phyloP scores from a whole-genome alignment of 1,140 invertebrate genomes.

The Anoplolepis gracilipes region DNA sequence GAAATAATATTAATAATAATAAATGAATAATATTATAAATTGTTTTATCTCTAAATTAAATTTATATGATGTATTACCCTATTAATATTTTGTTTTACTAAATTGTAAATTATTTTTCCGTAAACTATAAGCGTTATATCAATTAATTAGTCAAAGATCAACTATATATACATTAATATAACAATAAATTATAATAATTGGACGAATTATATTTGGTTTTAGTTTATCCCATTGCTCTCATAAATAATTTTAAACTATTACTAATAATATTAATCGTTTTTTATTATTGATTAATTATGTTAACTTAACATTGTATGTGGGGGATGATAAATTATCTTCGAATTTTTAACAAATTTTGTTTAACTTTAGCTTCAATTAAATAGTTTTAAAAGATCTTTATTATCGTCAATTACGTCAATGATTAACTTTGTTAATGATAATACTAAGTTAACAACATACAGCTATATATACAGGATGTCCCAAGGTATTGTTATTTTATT shows the following conservation, averaged over 20 bases:
- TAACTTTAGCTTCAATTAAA: slow-evolving; percentile 19
- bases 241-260: slow-evolving; percentile 5
- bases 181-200: slow-evolving; percentile 19
- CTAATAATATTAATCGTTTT: slow-evolving; percentile 3
- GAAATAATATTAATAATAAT: too few species aligned
- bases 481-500: slow-evolving; percentile 22
- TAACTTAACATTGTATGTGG: background rate
- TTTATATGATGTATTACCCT: background rate
- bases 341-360: background rate
- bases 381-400: slow-evolving; percentile 49
- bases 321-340: slow-evolving; percentile 20
- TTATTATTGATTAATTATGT: slow-evolving; percentile 2
- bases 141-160: background rate
- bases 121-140: background rate
- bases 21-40: background rate
- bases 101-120: slow-evolving; percentile 12
- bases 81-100: background rate
- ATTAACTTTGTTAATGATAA: slow-evolving; percentile 52
- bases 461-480: slow-evolving; percentile 30
- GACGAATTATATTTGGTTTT: background rate
- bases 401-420: slow-evolving; percentile 39
- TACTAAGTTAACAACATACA: slow-evolving; percentile 48
- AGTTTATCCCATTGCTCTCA: background rate
- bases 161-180: slow-evolving; percentile 7
- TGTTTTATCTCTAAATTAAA: background rate